Conservation (phyloP, 2,113 vertebrate species). For the Tachysurus fulvidraco region DNA sequence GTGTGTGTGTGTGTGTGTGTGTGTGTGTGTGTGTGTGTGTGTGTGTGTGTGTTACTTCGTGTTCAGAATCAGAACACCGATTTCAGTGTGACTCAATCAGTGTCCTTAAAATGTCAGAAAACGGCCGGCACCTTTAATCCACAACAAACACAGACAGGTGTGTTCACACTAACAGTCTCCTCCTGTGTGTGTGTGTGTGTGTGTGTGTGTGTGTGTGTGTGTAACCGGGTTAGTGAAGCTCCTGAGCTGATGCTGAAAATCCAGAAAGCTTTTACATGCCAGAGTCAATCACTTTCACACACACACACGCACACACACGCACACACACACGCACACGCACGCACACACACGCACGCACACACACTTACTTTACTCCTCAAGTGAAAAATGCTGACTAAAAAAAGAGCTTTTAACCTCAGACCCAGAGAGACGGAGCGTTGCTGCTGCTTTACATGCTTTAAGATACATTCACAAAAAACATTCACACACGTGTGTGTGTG, state of each 20-base stretch:
- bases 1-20: no score
- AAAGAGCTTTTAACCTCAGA: conserved; percentile 70
- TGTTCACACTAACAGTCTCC: not conserved
- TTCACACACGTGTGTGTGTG: not conserved
- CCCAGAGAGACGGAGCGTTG: conserved; percentile 6
- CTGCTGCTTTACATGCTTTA: not conserved
- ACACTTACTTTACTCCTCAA: not conserved
- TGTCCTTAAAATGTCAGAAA: not conserved
- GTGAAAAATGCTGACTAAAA: conserved; percentile 65
- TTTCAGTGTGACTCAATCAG: not conserved
- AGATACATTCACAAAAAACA: no score
- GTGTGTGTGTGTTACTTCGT: no score
- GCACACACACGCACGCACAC: not conserved
- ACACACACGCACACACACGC: conserved; percentile 18
- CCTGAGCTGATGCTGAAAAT: conserved; percentile 12
- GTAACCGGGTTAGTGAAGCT: conserved; percentile 1
- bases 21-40: no score
- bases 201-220: conserved; percentile 4
- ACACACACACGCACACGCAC: not conserved
- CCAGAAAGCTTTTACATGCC: conserved; percentile 2
- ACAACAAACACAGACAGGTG: not conserved
- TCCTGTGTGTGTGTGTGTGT: not conserved
- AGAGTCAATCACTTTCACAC: conserved; percentile 57
- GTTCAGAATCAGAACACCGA: not conserved
- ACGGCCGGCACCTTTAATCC: not conserved